Evolutionary conservation across 2,797 vertebrate genomes (phyloP).

Genomic region (Xerus rutilus): DNA sequence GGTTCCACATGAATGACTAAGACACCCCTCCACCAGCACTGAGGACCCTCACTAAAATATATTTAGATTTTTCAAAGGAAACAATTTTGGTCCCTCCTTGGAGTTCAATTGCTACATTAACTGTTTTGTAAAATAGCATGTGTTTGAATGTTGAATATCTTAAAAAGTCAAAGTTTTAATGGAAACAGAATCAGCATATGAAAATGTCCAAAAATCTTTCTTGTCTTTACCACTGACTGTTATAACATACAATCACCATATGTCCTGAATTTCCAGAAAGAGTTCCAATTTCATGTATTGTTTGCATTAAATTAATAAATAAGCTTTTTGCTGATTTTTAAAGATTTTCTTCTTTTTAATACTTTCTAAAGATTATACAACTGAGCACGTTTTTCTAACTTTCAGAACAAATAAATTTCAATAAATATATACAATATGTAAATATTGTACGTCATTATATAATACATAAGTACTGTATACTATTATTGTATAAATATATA

Average conservation of each 20-base stretch:
- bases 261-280: conserved; percentile 58
- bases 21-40: not conserved
- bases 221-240: conserved; percentile 45
- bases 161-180: conserved; percentile 61
- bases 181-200: conserved; percentile 45
- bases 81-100: not conserved
- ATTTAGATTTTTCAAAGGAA: not conserved
- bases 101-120: not conserved
- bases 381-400: not conserved
- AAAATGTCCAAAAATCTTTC: conserved; percentile 46
- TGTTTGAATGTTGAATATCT: conserved; percentile 35
- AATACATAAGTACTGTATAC: not conserved
- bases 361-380: conserved; percentile 61
- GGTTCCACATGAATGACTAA: not conserved
- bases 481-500: not conserved
- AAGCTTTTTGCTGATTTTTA: not conserved
- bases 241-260: conserved; percentile 36
- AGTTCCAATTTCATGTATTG: conserved; percentile 57
- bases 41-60: accelerated
- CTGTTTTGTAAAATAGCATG: not conserved
- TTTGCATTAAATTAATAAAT: conserved; percentile 63
- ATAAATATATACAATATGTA: not conserved
- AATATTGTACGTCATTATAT: not conserved
- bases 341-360: conserved; percentile 13
- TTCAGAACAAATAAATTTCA: not conserved